phyloP scores from a whole-genome alignment of 2,113 vertebrate genomes.

The Aegithalos caudatus region DNA sequence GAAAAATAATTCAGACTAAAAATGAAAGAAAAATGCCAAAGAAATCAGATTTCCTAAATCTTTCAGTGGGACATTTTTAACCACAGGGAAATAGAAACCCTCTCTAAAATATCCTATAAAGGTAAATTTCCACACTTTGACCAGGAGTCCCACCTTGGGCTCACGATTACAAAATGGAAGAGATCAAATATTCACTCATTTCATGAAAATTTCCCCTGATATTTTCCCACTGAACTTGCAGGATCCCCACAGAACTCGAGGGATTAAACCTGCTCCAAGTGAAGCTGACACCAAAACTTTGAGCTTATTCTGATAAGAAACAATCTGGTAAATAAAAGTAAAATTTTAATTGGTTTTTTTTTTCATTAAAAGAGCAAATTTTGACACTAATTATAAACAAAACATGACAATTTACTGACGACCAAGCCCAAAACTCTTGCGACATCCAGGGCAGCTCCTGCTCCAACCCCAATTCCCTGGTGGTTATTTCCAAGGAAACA shows the following conservation, averaged over 20 bases:
- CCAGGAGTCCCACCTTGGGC: background rate
- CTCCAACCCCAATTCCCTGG: background rate
- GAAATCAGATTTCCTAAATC: background rate
- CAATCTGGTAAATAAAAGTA: background rate
- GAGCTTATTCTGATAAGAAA: background rate
- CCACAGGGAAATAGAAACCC: background rate
- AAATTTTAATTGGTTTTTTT: no score
- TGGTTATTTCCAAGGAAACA: background rate
- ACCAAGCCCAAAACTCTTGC: background rate
- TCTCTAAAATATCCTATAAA: background rate
- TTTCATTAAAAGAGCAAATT: background rate
- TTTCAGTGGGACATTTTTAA: background rate
- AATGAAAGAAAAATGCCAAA: background rate
- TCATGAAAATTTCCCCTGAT: background rate
- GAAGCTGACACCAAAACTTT: background rate
- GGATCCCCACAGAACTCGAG: fast-evolving
- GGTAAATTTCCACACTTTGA: background rate
- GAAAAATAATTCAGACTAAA: background rate
- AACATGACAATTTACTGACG: background rate
- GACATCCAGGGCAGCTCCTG: background rate
- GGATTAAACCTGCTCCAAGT: background rate
- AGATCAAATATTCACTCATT: background rate
- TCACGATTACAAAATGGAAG: fast-evolving
- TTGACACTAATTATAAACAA: background rate
- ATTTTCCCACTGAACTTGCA: background rate